phyloP scores from a whole-genome alignment of 2,113 vertebrate genomes.

The Zosterops lateralis region DNA sequence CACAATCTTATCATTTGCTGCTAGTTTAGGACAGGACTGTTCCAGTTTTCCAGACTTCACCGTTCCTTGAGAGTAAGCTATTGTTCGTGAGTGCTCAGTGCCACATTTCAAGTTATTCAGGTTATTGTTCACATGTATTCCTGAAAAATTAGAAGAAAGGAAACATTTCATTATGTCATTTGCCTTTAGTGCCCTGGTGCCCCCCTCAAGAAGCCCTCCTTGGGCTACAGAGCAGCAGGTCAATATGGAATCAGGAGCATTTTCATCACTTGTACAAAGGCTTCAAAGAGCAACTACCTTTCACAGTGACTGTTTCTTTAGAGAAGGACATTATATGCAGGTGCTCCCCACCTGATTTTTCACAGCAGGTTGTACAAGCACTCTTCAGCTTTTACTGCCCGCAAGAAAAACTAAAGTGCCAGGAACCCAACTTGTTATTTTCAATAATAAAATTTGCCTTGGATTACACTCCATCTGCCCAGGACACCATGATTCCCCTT shows the following conservation, averaged over 20 bases:
- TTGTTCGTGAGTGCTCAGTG: slow-evolving; percentile 80
- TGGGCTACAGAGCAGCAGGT: background rate
- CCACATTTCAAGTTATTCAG: slow-evolving; percentile 93
- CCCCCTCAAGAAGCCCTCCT: background rate
- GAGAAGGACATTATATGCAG: background rate
- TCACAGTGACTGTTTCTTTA: background rate
- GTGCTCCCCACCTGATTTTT: background rate
- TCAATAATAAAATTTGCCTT: background rate
- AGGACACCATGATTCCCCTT: background rate
- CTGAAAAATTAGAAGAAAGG: slow-evolving; percentile 57
- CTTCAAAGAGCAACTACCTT: background rate
- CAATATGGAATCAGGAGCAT: background rate
- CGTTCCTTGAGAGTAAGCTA: slow-evolving; percentile 77
- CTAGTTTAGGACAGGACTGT: slow-evolving; percentile 73
- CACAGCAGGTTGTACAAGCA: background rate
- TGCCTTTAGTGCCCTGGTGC: background rate
- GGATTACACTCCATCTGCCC: background rate
- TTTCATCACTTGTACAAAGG: background rate
- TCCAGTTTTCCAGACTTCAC: slow-evolving; percentile 66
- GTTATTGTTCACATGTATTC: slow-evolving; percentile 92
- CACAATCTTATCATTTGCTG: slow-evolving; percentile 84
- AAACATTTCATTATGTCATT: background rate
- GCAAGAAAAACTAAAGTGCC: background rate
- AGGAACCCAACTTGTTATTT: background rate
- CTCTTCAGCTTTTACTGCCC: background rate